Conservation (phyloP, 2,888 invertebrate genomes). For the Abrostola tripartita region DNA sequence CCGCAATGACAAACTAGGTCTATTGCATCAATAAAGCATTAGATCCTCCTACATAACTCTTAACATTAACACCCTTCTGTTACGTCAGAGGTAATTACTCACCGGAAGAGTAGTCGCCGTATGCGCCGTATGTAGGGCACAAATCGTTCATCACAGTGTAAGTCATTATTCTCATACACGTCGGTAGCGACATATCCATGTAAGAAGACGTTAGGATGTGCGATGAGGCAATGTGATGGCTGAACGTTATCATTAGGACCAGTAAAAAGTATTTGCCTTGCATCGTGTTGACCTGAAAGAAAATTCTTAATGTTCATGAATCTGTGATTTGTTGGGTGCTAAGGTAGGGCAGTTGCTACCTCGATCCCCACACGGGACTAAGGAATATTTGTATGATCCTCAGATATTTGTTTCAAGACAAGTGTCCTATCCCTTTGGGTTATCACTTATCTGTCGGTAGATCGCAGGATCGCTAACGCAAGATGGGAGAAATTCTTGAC, state of each 20-base stretch:
- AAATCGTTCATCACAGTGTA: constrained; percentile 56
- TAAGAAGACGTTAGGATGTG: constrained; percentile 68
- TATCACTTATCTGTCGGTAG: no score
- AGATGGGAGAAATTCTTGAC: no score
- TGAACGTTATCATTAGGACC: constrained; percentile 56
- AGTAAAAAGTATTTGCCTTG: constrained; percentile 59
- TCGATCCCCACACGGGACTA: no score
- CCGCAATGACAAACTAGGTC: constrained; percentile 21
- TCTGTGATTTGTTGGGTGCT: no score
- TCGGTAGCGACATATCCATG: constrained; percentile 53
- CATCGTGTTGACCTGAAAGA: constrained; percentile 60
- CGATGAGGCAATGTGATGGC: constrained; percentile 57
- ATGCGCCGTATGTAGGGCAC: constrained; percentile 56
- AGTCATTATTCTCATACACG: constrained; percentile 61
- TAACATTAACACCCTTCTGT: constrained; percentile 32
- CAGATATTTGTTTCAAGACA: no score
- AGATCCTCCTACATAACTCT: constrained; percentile 21
- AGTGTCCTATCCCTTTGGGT: no score
- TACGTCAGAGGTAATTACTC: constrained; percentile 42
- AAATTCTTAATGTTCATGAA: neutral
- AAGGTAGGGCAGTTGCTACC: no score
- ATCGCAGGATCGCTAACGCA: no score
- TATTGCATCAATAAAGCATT: constrained; percentile 28
- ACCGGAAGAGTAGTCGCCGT: constrained; percentile 62
- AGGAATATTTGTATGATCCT: no score